Base-by-base conservation (phyloP, 2,888 invertebrate species). In the Standfussiana lucernea region DNA sequence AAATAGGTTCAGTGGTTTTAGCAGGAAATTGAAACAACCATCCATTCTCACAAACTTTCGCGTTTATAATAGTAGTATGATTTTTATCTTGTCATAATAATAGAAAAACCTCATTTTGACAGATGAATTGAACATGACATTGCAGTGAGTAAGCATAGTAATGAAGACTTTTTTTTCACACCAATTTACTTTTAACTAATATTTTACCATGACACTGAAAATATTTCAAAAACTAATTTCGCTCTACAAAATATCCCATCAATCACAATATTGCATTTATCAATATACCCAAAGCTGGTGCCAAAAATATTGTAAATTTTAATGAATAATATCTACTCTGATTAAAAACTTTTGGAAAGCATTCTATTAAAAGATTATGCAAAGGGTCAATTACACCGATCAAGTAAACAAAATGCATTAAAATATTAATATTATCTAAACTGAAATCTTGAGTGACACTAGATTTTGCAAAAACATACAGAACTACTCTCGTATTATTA, bases 391-490 rank as follows among this genome's bases (percentile, higher is more conserved):
- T 50, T 15, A 59, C 56, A 66, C 10, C 32, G 45, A 75, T 73
- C 21, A 24, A 24, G 15, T 68, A 62, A 1, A 53, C 28, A 47
- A 62, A 45, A 42, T 18, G 13, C 37, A 59, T 62, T 62, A 40
- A 78, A 73, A 74, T 40, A 42, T n/a, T n/a, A n/a, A n/a, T 4
- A 45, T 65, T 59, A 71, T 61, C 35, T 42, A 37, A 61, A 76
- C 13, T 45, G 37, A 45, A 72, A 78, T 78, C 50, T 56, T 47
- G 65, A 80, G 53, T 80, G 78, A 83, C 80, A 77, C n/a, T 13
- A 67, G 21, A 75, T 65, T 73, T 40, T 0, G 1, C 0, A 28
- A 37, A 72, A 56, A 82, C 59, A n/a, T 10, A 53, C 42, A n/a
- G 1, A 50, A 65, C 13, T n/a, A 21, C 21, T 35, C 42, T 47